Percentiles rank a stretch among this genome's conserved stretches.
Evolutionary conservation across 2,888 invertebrate species (phyloP).

Genomic region (Cephus pygmeus): DNA sequence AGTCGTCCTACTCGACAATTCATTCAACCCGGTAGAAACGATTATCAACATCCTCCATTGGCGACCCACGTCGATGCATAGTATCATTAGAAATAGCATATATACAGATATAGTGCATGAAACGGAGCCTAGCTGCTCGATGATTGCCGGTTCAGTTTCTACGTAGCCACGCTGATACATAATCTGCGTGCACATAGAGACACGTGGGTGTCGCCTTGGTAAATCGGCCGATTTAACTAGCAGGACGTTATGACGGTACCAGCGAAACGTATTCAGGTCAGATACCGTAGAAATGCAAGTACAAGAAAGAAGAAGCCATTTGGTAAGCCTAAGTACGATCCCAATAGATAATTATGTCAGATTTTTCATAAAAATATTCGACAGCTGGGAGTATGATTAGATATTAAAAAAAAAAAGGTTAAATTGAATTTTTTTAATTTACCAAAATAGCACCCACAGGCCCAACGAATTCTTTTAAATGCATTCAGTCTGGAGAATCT

Average conservation of each 20-base stretch:
- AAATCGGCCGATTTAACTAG: neutral
- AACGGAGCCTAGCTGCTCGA: neutral
- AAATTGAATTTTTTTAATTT: neutral
- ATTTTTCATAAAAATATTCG: neutral
- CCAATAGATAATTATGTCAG: neutral
- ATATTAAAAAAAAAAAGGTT: too few relatives aligned
- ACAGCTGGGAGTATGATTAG: neutral
- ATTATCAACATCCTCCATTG: neutral
- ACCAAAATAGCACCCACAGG: constrained; percentile 26
- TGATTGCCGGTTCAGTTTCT: neutral
- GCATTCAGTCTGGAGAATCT: neutral
- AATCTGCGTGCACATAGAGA: neutral
- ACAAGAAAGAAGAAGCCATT: constrained; percentile 41
- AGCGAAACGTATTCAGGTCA: constrained; percentile 42
- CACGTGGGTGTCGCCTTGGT: neutral
- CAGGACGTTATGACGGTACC: constrained; percentile 2
- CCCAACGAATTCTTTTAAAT: neutral
- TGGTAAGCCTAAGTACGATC: constrained; percentile 26
- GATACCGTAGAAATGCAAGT: constrained; percentile 46
- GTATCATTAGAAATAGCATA: neutral
- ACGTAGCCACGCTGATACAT: neutral
- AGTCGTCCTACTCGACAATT: neutral
- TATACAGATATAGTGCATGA: neutral
- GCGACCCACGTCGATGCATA: neutral
- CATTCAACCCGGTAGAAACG: neutral